Evolutionary conservation across 2,113 vertebrate species (phyloP), one percentile per base, ranked within the genome.

Genomic region (Holacanthus passer): DNA sequence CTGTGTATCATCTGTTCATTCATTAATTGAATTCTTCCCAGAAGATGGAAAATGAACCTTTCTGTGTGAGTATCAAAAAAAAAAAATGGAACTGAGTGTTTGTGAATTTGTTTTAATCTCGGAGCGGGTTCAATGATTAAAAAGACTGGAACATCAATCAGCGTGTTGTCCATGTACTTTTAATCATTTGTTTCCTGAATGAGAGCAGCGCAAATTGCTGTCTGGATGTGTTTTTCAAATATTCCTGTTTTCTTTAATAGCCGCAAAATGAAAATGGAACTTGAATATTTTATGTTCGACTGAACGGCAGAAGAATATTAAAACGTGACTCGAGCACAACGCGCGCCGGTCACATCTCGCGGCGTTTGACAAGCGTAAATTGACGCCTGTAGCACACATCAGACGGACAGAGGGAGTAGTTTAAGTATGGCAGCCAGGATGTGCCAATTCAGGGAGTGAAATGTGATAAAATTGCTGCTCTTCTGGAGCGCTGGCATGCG

Each of bases 1-100:
- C 37, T 66, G 59, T 29, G 69, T 52, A 63, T 75, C 60, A 75
- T 68, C 67, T 68, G 56, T 66, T 79, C 62, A 47, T 64, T 69
- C 35, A 53, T 73, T 65, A 53, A 83, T 66, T 77, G 59, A 31
- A 55, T 41, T 73, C 60, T 55, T 37, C 35, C 7, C 4, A 14
- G 9, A 58, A 62, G 32, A 67, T 37, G 10, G 53, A 47, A 48
- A 79, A 65, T 64, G 0, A 73, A 74, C 68, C 55, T 84, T 53
- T 53, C 58, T n/a, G 20, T 11, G 6, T 75, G 22, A 73, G n/a
- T 24, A 67, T 73, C 17, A 45, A 48, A 72, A n/a, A n/a, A n/a
- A n/a, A n/a, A n/a, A n/a, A 69, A 64, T 31, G 3, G 19, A 76
- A 81, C 17, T 50, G 9, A 39, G 20, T 32, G 24, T 70, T 47